Percentiles rank a stretch among this genome's conserved stretches.
Conservation (phyloP, 2,888 invertebrate genomes). For the Metacarcinus magister region DNA sequence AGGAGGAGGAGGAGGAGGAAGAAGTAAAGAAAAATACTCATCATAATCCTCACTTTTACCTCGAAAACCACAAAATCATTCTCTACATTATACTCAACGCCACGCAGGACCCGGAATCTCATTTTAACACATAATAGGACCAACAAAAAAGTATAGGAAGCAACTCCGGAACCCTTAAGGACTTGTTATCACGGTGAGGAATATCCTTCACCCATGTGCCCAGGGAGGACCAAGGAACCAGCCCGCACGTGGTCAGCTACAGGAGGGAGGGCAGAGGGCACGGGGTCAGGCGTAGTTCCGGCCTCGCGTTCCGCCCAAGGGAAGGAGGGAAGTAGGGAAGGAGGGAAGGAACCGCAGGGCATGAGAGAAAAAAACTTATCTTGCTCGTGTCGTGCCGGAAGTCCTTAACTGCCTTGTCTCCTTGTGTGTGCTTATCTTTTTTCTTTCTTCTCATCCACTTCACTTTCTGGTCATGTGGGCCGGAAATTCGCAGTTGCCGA, state of each 20-base stretch:
- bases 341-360: not conserved
- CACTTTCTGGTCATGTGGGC: not conserved
- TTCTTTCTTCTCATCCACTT: not conserved
- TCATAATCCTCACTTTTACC: not conserved
- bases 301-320: not conserved
- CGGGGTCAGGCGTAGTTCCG: conserved; percentile 57
- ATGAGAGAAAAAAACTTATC: not conserved
- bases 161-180: not conserved
- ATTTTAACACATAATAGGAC: not conserved
- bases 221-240: not conserved
- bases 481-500: not conserved
- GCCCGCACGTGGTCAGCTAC: conserved; percentile 58
- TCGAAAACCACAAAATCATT: not conserved
- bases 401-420: not conserved
- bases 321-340: not conserved
- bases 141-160: not conserved
- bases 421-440: not conserved
- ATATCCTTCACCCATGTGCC: not conserved
- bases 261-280: not conserved
- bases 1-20: too few relatives aligned
- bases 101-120: not conserved
- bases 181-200: not conserved
- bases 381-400: not conserved
- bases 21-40: not conserved
- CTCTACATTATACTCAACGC: not conserved